Base-by-base conservation (phyloP, 2,113 vertebrate genomes). In the Quiscalus mexicanus region DNA sequence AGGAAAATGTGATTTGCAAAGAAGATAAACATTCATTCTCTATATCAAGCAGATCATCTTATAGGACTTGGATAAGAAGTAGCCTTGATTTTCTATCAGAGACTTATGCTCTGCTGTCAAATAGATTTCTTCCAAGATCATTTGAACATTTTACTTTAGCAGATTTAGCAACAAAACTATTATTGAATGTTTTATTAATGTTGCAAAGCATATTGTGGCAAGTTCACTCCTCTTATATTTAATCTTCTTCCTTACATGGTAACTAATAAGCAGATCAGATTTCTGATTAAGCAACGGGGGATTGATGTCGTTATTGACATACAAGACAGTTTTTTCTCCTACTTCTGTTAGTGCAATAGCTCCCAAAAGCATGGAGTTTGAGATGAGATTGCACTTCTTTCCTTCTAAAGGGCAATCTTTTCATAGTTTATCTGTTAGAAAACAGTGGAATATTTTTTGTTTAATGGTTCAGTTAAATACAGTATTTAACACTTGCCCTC, bases 1-100 rank as follows among this genome's bases (percentile, higher is more conserved):
- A 76, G 37, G 31, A 45, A 59, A 85, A 77, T 83, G 42, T 94
- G 63, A 80, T 97, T 97, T 95, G 60, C 82, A 96, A 92, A 70
- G 71, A 84, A 88, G 89, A 83, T 73, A 55, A 86, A 83, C 49
- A 23, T 74, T 60, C 37, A 7, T 94, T 83, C 87, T 47, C 37
- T 28, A 41, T 92, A 91, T 47, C 44, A 50, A 91, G 13, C 31
- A 70, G 78, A 49, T 79, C 37, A 62, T 69, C 41, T 53, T 75
- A 33, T 20, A 86, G 41, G 33, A 59, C 71, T 84, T 88, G 84
- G 76, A 91, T 79, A 74, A 55, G 42, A 93, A 95, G 68, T 64
- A 89, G n/a, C 55, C 47, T 93, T 81, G 69, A 74, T 74, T 77
- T 76, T 59, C 25, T 95, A 94, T 47, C 64, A 28, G 50, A 83